Conservation (phyloP, 1,140 invertebrate genomes). For the Danaus melanippus region DNA sequence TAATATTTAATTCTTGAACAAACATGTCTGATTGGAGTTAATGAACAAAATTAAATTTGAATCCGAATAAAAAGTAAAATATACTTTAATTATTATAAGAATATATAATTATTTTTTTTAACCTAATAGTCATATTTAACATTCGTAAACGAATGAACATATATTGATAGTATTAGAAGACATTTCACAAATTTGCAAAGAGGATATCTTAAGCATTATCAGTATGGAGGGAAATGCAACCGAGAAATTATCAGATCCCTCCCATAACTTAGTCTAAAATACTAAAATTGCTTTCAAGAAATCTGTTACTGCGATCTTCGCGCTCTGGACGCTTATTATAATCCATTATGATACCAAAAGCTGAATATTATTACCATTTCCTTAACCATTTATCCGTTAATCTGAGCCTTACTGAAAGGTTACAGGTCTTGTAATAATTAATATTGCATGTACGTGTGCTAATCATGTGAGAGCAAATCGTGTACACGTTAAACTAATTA, state of each 20-base stretch:
- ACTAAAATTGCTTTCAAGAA: conserved; percentile 68
- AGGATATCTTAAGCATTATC: conserved; percentile 46
- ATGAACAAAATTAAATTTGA: too few species aligned
- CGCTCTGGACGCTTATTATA: conserved; percentile 63
- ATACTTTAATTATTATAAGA: too few species aligned
- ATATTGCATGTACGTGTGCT: conserved; percentile 6
- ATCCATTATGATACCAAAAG: conserved; percentile 62
- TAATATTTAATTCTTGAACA: too few species aligned
- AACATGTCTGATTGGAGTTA: too few species aligned
- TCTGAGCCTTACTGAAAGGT: conserved; percentile 29
- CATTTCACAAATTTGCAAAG: conserved; percentile 33
- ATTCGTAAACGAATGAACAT: too few species aligned
- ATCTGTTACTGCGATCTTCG: conserved; percentile 66
- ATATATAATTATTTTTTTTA: too few species aligned
- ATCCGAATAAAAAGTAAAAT: too few species aligned
- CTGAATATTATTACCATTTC: conserved; percentile 62
- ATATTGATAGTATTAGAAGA: conserved; percentile 17
- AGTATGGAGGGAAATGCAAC: conserved; percentile 49
- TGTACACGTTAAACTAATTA: too few species aligned
- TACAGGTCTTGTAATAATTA: conserved; percentile 23
- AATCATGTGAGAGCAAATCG: too few species aligned
- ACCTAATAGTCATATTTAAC: too few species aligned
- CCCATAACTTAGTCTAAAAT: conserved; percentile 67
- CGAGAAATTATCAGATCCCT: conserved; percentile 60
- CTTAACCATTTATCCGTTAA: conserved; percentile 37